Conservation (phyloP, 2,888 invertebrate species). For the Drosophila prostipennis region DNA sequence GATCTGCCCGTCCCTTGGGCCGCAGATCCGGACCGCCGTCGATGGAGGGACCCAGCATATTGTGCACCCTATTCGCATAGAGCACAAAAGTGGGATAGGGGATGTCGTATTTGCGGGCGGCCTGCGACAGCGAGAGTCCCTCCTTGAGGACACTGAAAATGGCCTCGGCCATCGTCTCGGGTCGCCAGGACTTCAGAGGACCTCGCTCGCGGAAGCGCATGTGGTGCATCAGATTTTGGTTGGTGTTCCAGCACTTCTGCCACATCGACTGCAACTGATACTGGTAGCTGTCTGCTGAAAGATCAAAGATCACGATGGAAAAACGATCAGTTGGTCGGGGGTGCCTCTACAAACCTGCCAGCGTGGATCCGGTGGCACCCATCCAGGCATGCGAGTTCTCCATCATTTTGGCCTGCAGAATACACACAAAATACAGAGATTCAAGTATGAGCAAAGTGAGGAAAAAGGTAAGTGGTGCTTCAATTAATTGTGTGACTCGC, state of each 20-base stretch:
- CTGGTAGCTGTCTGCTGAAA: conserved; percentile 93
- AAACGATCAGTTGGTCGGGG: conserved; percentile 14
- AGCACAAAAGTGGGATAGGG: conserved; percentile 97
- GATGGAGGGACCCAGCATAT: conserved; percentile 96
- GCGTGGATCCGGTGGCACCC: conserved; percentile 92
- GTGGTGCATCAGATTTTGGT: conserved; percentile 95
- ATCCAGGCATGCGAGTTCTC: conserved; percentile 97
- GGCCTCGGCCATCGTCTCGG: conserved; percentile 97
- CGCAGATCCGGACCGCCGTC: conserved; percentile 95
- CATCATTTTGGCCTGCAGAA: conserved; percentile 93
- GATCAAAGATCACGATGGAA: background rate
- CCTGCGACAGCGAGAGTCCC: conserved; percentile 94
- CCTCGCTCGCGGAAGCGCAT: conserved; percentile 96
- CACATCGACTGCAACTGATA: conserved; percentile 97
- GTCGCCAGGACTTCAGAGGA: conserved; percentile 96
- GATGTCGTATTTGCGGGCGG: conserved; percentile 96
- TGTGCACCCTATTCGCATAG: conserved; percentile 96
- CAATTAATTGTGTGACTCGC: conserved; percentile 68
- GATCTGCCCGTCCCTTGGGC: conserved; percentile 96
- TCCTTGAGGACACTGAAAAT: conserved; percentile 96
- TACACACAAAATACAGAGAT: conserved; percentile 61
- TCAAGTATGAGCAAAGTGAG: conserved; percentile 16
- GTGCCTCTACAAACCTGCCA: conserved; percentile 90
- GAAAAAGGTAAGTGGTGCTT: conserved; percentile 36
- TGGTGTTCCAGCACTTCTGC: conserved; percentile 98